phyloP scores from a whole-genome alignment of 1,140 invertebrate species.

The Chlorops oryzae region DNA sequence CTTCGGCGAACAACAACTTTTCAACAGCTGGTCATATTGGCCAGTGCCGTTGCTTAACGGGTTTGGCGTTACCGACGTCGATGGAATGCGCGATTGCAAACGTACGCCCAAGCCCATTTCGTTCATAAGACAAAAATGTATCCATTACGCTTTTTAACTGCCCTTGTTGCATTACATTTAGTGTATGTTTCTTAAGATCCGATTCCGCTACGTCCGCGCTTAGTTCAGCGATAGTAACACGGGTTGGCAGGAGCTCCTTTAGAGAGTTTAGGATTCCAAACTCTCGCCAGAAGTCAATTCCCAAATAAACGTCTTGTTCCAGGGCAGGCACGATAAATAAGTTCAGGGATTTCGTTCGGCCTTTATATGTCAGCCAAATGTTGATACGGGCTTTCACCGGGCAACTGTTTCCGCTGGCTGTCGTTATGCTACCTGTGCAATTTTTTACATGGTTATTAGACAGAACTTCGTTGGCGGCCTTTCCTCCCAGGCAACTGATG shows the following conservation, averaged over 20 bases:
- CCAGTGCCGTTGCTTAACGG: conserved; percentile 3
- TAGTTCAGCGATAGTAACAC: neutral
- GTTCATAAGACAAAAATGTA: neutral
- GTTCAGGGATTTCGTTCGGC: too few species aligned
- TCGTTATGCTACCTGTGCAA: too few species aligned
- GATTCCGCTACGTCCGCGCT: neutral
- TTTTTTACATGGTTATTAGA: too few species aligned
- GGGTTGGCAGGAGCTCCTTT: too few species aligned
- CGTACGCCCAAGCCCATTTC: neutral
- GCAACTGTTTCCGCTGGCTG: too few species aligned
- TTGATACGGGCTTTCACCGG: too few species aligned
- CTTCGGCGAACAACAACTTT: conserved; percentile 1
- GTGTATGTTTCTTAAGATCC: neutral
- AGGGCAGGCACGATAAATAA: conserved; percentile 12
- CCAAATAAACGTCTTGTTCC: conserved; percentile 9
- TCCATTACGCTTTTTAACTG: neutral
- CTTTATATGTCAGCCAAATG: too few species aligned
- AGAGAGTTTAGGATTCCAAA: conserved; percentile 13
- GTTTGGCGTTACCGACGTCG: neutral
- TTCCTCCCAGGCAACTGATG: too few species aligned
- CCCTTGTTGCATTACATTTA: neutral
- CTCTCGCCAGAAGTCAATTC: conserved; percentile 15
- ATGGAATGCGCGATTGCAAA: neutral
- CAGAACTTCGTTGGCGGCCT: too few species aligned
- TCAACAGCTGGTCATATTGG: neutral